Conservation (phyloP, 2,888 invertebrate species). For the Cryptocephalus moraei region DNA sequence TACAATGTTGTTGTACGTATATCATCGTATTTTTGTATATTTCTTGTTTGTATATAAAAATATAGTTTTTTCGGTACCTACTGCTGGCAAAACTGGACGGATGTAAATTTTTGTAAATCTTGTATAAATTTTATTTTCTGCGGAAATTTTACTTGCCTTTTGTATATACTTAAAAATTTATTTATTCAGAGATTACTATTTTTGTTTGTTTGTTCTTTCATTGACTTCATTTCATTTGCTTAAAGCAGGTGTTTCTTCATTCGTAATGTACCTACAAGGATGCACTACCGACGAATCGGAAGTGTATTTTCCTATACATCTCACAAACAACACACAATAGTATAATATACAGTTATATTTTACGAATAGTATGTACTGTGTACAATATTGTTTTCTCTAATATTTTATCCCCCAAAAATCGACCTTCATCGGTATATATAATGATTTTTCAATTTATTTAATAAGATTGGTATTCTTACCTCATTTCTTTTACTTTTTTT, state of each 20-base stretch:
- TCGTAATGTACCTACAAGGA: too few relatives aligned
- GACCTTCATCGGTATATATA: neutral
- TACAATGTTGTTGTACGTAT: slow-evolving; percentile 2
- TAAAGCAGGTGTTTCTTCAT: too few relatives aligned
- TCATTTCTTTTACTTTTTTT: slow-evolving; percentile 13
- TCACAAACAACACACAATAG: slow-evolving; percentile 19
- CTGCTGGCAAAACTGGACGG: slow-evolving; percentile 10
- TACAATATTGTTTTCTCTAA: slow-evolving; percentile 22
- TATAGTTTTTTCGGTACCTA: slow-evolving; percentile 22
- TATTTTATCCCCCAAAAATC: neutral
- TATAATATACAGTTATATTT: slow-evolving; percentile 31
- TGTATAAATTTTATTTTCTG: slow-evolving; percentile 19
- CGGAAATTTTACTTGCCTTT: slow-evolving; percentile 21
- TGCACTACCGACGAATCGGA: too few relatives aligned
- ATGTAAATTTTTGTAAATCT: slow-evolving; percentile 28
- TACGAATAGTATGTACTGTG: slow-evolving; percentile 34
- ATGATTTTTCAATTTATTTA: neutral
- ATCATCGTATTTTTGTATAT: slow-evolving; percentile 26
- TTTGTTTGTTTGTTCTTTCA: slow-evolving; percentile 8
- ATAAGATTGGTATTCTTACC: slow-evolving; percentile 25
- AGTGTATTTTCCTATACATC: slow-evolving; percentile 5
- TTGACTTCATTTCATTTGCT: too few relatives aligned
- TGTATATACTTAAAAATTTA: slow-evolving; percentile 14
- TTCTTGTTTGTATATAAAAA: slow-evolving; percentile 21
- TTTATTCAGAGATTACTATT: slow-evolving; percentile 14